Evolutionary conservation across 2,888 invertebrate genomes (phyloP).

Genomic region (Parnassius mnemosyne): DNA sequence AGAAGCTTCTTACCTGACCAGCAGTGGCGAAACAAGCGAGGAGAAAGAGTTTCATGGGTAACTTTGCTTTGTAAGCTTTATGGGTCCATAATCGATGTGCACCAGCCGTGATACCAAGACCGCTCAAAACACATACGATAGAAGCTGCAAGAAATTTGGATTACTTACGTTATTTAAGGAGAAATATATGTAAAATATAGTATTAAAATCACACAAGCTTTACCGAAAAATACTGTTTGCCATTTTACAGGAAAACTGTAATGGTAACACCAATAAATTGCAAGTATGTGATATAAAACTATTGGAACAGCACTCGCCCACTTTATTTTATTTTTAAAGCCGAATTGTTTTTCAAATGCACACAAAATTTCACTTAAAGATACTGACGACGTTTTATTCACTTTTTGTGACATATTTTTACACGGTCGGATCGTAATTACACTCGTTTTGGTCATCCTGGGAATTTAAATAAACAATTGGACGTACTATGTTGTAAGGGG

Average conservation of each 20-base stretch:
- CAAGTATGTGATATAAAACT: constrained; percentile 59
- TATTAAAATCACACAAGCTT: constrained; percentile 21
- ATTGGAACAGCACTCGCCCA: constrained; percentile 63
- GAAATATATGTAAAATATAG: neutral
- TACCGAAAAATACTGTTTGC: constrained; percentile 67
- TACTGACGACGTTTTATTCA: constrained; percentile 36
- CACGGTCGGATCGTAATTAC: neutral
- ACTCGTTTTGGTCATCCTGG: neutral
- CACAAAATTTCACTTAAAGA: constrained; percentile 54
- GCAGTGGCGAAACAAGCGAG: constrained; percentile 82
- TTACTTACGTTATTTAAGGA: neutral
- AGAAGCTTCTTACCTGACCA: constrained; percentile 80
- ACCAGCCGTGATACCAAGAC: constrained; percentile 86
- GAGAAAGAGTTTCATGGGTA: constrained; percentile 81
- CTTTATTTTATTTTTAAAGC: constrained; percentile 71
- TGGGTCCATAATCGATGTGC: constrained; percentile 86
- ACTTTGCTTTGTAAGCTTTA: constrained; percentile 84
- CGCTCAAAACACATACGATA: constrained; percentile 81
- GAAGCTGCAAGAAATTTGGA: constrained; percentile 64
- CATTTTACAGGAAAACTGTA: constrained; percentile 67
- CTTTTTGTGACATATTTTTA: constrained; percentile 37
- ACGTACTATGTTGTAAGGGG: constrained; percentile 10
- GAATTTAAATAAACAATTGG: constrained; percentile 16
- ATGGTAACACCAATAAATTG: constrained; percentile 64
- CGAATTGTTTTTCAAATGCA: constrained; percentile 59